A percentile compares a stretch with the other conserved stretches of the same genome.
Evolutionary conservation across 2,888 invertebrate species (phyloP).

Genomic region (Phytoseiulus persimilis): DNA sequence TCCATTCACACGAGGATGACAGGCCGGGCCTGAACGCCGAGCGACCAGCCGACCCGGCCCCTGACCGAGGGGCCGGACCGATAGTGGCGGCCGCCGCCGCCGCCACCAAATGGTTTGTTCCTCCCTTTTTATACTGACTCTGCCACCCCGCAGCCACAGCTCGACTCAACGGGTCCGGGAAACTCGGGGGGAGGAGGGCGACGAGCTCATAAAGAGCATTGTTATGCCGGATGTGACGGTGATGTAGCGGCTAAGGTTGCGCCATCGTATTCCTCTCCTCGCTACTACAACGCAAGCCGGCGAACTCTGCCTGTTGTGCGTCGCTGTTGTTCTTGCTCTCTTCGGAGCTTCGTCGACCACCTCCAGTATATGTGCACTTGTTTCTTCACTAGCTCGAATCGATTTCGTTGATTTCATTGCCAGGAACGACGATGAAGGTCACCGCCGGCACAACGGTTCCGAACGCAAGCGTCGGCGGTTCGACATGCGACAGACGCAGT

Average conservation of each 20-base stretch:
- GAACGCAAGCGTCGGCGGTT: neutral
- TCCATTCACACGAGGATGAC: conserved; percentile 38
- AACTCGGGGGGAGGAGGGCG: neutral
- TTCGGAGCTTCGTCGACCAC: neutral
- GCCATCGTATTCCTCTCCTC: neutral
- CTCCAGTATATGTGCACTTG: neutral
- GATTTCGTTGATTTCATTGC: neutral
- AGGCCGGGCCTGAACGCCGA: neutral
- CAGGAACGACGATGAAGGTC: no score
- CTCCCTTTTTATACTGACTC: conserved; percentile 34
- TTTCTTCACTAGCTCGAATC: neutral
- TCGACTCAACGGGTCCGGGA: neutral
- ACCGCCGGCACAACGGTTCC: no score
- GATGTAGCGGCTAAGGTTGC: neutral
- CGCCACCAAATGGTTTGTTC: conserved; percentile 35
- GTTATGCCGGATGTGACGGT: conserved; percentile 5
- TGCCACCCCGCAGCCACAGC: neutral
- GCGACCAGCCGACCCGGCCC: neutral
- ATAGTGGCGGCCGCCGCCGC: conserved; percentile 16
- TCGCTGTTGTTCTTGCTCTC: neutral
- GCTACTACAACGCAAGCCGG: neutral
- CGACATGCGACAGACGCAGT: neutral
- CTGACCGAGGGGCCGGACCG: neutral
- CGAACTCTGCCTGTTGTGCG: neutral
- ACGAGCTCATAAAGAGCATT: neutral